Evolutionary conservation across 2,888 invertebrate genomes (phyloP), one percentile per base, ranked within the genome.

Genomic region (Sinohyriopsis cumingii): DNA sequence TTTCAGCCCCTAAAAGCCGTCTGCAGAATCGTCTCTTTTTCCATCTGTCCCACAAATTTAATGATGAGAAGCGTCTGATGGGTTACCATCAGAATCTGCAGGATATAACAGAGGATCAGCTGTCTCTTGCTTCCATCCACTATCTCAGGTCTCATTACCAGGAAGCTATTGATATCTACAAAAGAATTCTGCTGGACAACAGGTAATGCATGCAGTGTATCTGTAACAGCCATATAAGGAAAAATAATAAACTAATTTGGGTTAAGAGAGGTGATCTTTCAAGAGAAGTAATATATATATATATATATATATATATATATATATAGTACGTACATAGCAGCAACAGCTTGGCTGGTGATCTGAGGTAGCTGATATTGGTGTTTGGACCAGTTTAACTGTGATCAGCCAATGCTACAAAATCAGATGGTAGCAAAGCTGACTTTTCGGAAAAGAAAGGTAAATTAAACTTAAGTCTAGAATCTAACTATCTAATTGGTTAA

Each of bases 151-250:
- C 96, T 9, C 99, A 99, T 90, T 99, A 98, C 89, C 98, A 98
- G 89, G 99, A 99, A 90, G 98, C 99, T 62, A 98, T 99, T 75
- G 98, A 99, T 89, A 96, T 99, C 77, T 99, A 99, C 89, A 99
- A 99, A 90, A 93, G 96, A 73, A 93, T 99, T 67, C 92, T 99
- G 20, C 91, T 97, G 28, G 96, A 97, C 83, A 95, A 98, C 91
- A 95, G 97, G 96, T 96, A 90, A 79, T 67, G 53, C 19, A 54
- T 53, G 45, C 45, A 45, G 0, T 9, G 1, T 45, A 45, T 12
- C 6, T 33, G 33, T 33, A 33, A 9, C 33, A 33, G 33, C 33
- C 33, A 33, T 9, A 1, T 45, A 45, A 15, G 45, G 45, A 12
- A 45, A 22, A 3, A n/a, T 59, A 22, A 22, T 3, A n/a, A 24